Percentiles rank a stretch among this genome's conserved stretches.
Conservation (phyloP, 2,888 invertebrate species). For the Agriopis aurantiaria region DNA sequence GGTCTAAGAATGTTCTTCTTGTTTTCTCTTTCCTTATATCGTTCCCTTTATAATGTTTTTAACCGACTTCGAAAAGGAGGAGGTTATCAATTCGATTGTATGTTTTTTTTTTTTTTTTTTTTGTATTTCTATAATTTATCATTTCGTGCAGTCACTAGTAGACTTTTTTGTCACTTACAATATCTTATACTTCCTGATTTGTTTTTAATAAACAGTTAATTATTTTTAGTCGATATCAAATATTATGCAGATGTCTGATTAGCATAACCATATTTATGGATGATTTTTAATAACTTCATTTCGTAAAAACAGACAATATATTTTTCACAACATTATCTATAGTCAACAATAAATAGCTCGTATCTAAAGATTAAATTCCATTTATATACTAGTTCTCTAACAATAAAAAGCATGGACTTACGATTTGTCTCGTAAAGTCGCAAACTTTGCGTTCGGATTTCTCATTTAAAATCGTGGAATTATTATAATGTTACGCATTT, state of each 20-base stretch:
- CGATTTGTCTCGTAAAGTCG: constrained; percentile 31
- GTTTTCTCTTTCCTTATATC: no score
- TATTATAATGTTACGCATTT: constrained; percentile 41
- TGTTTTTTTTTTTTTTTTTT: no score
- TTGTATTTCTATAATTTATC: no score
- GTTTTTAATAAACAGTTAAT: not conserved
- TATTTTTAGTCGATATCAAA: not conserved
- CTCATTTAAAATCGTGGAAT: constrained; percentile 29
- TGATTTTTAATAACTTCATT: constrained; percentile 23
- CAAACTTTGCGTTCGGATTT: constrained; percentile 31
- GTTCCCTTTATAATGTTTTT: no score
- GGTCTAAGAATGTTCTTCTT: no score
- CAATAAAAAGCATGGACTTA: constrained; percentile 21
- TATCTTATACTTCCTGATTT: no score
- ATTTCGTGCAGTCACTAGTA: no score
- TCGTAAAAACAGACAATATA: constrained; percentile 24
- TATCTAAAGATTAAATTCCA: constrained; percentile 22
- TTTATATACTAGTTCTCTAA: constrained; percentile 22
- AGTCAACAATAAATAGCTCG: constrained; percentile 28
- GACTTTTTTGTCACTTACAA: no score
- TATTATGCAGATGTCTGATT: constrained; percentile 4
- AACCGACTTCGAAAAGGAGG: no score
- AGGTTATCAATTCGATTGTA: no score
- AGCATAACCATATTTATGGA: constrained; percentile 21
- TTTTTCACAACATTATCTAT: constrained; percentile 21